phyloP scores from a whole-genome alignment of 2,113 vertebrate species.

The Seriola dumerili region DNA sequence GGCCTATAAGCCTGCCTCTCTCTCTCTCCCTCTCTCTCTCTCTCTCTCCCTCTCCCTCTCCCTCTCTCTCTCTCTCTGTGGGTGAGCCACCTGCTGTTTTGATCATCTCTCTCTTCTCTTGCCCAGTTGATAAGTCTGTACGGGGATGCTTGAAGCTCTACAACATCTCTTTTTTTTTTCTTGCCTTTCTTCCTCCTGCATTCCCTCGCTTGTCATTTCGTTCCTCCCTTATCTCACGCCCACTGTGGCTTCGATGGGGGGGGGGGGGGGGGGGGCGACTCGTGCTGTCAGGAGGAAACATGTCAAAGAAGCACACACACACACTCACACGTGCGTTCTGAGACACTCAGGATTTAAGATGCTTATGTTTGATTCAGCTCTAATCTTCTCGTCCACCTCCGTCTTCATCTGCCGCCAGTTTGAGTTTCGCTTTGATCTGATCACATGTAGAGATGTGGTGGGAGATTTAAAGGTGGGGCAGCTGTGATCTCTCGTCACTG shows the following conservation, averaged over 20 bases:
- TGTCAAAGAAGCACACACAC: slow-evolving; percentile 31
- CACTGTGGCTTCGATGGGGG: slow-evolving; percentile 36
- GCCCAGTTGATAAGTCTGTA: slow-evolving; percentile 62
- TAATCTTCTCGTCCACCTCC: slow-evolving; percentile 68
- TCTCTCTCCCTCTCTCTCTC: slow-evolving; percentile 27
- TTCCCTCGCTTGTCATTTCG: slow-evolving; percentile 32
- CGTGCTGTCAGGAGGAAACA: slow-evolving; percentile 42
- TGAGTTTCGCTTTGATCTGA: slow-evolving; percentile 62
- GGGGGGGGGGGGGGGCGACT: slow-evolving; percentile 26
- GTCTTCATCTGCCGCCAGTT: slow-evolving; percentile 63
- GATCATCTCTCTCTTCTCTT: slow-evolving; percentile 59
- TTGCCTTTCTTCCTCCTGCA: slow-evolving; percentile 2
- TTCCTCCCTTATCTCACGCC: slow-evolving; percentile 45
- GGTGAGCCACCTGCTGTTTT: slow-evolving; percentile 75
- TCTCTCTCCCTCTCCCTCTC: slow-evolving; percentile 1
- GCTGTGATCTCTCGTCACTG: slow-evolving; percentile 31
- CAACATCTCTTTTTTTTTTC: not conserved
- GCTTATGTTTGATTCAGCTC: slow-evolving; percentile 66
- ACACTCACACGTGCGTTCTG: not conserved
- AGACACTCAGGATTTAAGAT: slow-evolving; percentile 57
- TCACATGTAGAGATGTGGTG: slow-evolving; percentile 44
- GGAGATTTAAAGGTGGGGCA: slow-evolving; percentile 43
- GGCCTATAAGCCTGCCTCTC: slow-evolving; percentile 19
- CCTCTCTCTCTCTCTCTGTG: slow-evolving; percentile 35
- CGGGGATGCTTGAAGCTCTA: slow-evolving; percentile 23